These are phyloP conservation scores for Tolypeutes matacus DNA, from an alignment of 2,797 vertebrate species.

Conservation along the genomic window DNA sequence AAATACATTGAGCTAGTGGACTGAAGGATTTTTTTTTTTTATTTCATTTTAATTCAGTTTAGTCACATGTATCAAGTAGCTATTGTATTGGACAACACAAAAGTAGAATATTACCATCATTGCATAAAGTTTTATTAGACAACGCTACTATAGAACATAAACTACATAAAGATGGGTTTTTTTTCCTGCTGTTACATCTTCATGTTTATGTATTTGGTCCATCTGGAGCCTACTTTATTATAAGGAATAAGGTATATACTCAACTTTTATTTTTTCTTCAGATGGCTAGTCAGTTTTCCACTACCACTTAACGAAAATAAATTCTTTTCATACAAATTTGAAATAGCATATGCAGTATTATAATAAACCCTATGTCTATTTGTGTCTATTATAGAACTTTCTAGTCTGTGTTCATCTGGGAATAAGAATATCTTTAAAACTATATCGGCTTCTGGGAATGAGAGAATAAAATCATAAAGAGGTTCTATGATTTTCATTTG, in stretches of 20 bases:
- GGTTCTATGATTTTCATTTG: neutral
- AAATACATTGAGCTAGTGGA: neutral
- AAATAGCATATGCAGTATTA: neutral
- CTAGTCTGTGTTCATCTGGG: neutral
- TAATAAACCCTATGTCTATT: neutral
- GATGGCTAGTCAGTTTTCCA: neutral
- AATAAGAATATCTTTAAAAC: slow-evolving; percentile 38
- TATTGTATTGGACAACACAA: neutral
- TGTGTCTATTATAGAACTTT: neutral
- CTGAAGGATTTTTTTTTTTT: too few relatives aligned
- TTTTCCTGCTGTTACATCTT: neutral
- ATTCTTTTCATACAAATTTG: neutral
- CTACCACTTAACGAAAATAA: neutral
- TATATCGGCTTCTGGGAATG: slow-evolving; percentile 25
- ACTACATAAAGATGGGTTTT: neutral
- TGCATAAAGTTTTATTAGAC: neutral
- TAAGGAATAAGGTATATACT: neutral
- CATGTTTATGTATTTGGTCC: neutral
- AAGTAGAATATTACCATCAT: neutral
- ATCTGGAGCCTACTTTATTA: neutral
- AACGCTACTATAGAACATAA: neutral
- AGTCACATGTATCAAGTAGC: neutral
- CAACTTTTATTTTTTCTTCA: neutral
- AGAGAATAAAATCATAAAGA: slow-evolving; percentile 19
- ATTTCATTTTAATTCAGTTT: neutral